Evolutionary conservation across 2,797 vertebrate genomes (phyloP).

Genomic region (Cirrhinus molitorella): DNA sequence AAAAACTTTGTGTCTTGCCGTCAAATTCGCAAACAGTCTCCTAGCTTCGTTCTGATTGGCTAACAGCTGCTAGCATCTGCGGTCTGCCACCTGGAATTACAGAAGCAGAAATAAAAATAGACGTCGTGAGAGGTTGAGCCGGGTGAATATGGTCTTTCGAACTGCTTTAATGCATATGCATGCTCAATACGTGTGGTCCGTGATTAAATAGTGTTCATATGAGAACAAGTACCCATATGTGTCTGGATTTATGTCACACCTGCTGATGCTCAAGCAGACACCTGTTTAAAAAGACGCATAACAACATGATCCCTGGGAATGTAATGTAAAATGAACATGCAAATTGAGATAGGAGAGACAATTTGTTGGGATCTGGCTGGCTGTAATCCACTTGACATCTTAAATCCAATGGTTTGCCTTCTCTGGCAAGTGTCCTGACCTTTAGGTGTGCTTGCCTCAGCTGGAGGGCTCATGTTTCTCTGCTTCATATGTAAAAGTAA

Average conservation of each 20-base stretch:
- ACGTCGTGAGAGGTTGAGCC: not conserved
- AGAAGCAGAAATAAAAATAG: conserved; percentile 30
- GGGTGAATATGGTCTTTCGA: not conserved
- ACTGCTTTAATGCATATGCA: not conserved
- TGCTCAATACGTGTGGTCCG: not conserved
- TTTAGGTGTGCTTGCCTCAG: not conserved
- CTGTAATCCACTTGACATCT: not conserved
- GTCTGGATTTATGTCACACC: conserved; percentile 21
- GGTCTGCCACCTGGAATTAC: not conserved
- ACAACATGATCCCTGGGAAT: conserved; percentile 9
- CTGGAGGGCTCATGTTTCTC: not conserved
- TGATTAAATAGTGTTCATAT: not conserved
- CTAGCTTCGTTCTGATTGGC: not conserved
- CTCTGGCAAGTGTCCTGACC: not conserved
- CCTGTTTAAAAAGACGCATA: conserved; percentile 14
- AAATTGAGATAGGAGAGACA: not conserved
- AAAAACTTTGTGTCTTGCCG: not conserved
- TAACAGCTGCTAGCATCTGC: conserved; percentile 29
- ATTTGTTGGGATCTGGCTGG: not conserved
- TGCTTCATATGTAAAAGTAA: not conserved
- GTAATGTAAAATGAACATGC: not conserved
- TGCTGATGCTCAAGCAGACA: conserved; percentile 19
- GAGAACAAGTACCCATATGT: not conserved
- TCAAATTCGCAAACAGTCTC: conserved; percentile 12
- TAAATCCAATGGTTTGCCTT: not conserved